phyloP scores from a whole-genome alignment of 2,797 vertebrate genomes.

The Perodicticus potto region DNA sequence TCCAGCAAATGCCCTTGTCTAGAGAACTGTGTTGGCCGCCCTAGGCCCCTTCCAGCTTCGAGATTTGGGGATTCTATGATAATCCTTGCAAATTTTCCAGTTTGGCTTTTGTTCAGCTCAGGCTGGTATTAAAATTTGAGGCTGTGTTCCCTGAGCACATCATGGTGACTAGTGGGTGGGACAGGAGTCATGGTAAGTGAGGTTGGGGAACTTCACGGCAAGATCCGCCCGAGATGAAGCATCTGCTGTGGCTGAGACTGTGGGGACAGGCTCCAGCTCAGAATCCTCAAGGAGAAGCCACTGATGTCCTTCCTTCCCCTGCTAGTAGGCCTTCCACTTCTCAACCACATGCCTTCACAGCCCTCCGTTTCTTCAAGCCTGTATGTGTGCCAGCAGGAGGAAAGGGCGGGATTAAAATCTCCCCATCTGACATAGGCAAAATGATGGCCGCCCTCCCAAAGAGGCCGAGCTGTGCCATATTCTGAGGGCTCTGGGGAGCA shows the following conservation, averaged over 20 bases:
- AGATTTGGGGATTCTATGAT: neutral
- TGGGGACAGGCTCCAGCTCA: neutral
- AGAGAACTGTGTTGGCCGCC: neutral
- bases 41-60: neutral
- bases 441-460: neutral
- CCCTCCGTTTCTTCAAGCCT: neutral
- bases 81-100: neutral
- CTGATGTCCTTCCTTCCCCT: no score
- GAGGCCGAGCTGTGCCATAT: neutral
- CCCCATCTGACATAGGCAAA: neutral
- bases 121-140: neutral
- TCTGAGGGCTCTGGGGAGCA: neutral
- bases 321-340: neutral
- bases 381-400: neutral
- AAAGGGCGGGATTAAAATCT: neutral
- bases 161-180: neutral
- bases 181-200: neutral
- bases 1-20: neutral
- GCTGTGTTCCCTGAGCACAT: neutral
- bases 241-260: neutral
- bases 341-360: neutral
- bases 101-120: neutral
- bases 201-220: neutral
- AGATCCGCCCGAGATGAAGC: neutral
- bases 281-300: neutral